A percentile compares a stretch with the other conserved stretches of the same genome.
These are phyloP conservation scores for Epiblema foenella DNA, from an alignment of 2,888 invertebrate genomes.

Conservation along the genomic window DNA sequence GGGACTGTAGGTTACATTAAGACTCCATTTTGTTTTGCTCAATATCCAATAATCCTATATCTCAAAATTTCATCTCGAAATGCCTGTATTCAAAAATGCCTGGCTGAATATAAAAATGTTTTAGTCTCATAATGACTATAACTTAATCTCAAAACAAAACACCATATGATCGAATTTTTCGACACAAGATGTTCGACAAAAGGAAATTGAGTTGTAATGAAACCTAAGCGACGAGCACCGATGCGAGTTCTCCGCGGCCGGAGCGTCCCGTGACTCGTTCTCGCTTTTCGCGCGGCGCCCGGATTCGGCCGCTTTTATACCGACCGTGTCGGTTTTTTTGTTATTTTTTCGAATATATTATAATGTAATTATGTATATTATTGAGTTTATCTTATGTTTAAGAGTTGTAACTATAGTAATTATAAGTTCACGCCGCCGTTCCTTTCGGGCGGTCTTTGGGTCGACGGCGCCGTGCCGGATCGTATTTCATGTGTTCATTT, in stretches of 20 bases:
- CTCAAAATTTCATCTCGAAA: too few relatives aligned
- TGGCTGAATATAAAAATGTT: too few relatives aligned
- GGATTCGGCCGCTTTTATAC: conserved; percentile 52
- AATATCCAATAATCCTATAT: too few relatives aligned
- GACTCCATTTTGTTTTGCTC: too few relatives aligned
- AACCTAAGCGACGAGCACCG: conserved; percentile 39
- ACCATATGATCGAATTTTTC: too few relatives aligned
- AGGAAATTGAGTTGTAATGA: too few relatives aligned
- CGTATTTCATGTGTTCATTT: conserved; percentile 84
- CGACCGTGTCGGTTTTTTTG: conserved; percentile 64
- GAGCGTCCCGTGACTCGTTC: conserved; percentile 13
- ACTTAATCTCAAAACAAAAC: too few relatives aligned
- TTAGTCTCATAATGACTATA: too few relatives aligned
- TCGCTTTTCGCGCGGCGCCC: conserved; percentile 26
- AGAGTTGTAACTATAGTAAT: conserved; percentile 81
- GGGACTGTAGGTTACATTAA: too few relatives aligned
- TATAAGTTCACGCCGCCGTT: conserved; percentile 69
- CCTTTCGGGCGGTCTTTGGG: conserved; percentile 60
- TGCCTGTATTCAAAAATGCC: too few relatives aligned
- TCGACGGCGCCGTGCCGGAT: conserved; percentile 67
- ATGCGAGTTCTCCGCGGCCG: conserved; percentile 53
- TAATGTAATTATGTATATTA: conserved; percentile 84
- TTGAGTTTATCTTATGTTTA: conserved; percentile 82
- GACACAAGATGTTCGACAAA: too few relatives aligned
- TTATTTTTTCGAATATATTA: conserved; percentile 79